Conservation (phyloP, 2,113 vertebrate species). For the Ctenodactylus gundi region DNA sequence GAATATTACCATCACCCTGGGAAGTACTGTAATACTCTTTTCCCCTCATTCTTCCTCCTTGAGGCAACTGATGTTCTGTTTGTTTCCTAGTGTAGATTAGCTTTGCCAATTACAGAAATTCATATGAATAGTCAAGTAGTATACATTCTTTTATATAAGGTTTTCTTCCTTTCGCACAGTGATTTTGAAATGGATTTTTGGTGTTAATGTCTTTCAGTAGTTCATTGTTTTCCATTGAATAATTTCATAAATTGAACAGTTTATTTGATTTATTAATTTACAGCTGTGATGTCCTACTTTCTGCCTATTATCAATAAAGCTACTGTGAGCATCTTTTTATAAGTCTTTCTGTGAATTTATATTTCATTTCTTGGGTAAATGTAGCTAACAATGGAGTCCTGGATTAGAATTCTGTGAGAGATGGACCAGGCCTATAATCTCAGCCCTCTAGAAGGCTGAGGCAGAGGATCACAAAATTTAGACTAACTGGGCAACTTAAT, state of each 20-base stretch:
- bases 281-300: neutral
- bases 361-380: conserved; percentile 39
- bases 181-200: neutral
- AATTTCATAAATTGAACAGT: conserved; percentile 16
- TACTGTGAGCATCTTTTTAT: neutral
- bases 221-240: conserved; percentile 36
- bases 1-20: neutral
- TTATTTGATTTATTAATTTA: neutral
- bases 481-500: too few relatives aligned
- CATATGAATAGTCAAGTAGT: neutral
- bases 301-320: neutral
- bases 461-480: too few relatives aligned
- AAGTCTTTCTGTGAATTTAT: neutral
- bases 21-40: neutral
- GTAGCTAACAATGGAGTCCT: conserved; percentile 6
- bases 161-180: neutral
- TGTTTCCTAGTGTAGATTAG: neutral
- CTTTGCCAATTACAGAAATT: conserved; percentile 36
- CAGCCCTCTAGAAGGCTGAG: too few relatives aligned
- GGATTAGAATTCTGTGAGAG: conserved; percentile 24
- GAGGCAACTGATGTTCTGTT: neutral
- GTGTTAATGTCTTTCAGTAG: conserved; percentile 29
- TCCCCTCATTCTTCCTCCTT: neutral
- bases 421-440: too few relatives aligned
- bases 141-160: neutral